Evolutionary conservation across 2,888 invertebrate genomes (phyloP), one percentile per base, ranked within the genome.

Genomic region (Drosophila fungiperda): DNA sequence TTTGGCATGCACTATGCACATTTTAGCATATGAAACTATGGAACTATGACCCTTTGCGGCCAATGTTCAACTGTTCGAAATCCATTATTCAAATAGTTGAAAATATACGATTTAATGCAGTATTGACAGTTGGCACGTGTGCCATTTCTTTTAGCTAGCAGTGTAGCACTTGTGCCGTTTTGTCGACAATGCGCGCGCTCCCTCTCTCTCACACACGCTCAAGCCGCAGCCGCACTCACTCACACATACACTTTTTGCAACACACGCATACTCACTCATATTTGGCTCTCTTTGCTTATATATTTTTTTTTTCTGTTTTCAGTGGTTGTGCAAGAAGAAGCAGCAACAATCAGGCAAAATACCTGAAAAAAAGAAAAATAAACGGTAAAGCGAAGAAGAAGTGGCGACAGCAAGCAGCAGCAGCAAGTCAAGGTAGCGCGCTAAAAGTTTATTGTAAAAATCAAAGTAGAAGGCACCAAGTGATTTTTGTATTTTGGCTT

Each of bases 341-440:
- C 83, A 87, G 83, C 84, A 87, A 89, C 90, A 90, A 90, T 90
- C 90, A 87, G 86, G 82, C 83, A 82, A 85, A 90, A 91, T 88
- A 90, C 88, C 85, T 90, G 88, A 89, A 81, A 89, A 83, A 76
- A 84, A 76, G 67, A 64, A 76, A 85, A 87, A 90, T 78, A 91
- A 92, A 91, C 91, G 92, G 91, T 91, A 91, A 91, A 92, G 83
- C 90, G 91, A 90, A 91, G 91, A 91, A 91, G 82, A 91, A 91
- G 82, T 82, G 82, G 86, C 89, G 80, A 88, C 85, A 87, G 75
- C 76, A 50, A 74, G 80, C 90, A 84, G 83, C 83, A 87, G 67
- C 81, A 69, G 71, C 77, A 80, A 80, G 72, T 80, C 78, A 78
- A 78, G 78, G 78, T 80, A 78, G 81, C 85, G 86, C 85, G 89